Conservation (phyloP, 2,797 vertebrate genomes). For the Decapterus maruadsi region DNA sequence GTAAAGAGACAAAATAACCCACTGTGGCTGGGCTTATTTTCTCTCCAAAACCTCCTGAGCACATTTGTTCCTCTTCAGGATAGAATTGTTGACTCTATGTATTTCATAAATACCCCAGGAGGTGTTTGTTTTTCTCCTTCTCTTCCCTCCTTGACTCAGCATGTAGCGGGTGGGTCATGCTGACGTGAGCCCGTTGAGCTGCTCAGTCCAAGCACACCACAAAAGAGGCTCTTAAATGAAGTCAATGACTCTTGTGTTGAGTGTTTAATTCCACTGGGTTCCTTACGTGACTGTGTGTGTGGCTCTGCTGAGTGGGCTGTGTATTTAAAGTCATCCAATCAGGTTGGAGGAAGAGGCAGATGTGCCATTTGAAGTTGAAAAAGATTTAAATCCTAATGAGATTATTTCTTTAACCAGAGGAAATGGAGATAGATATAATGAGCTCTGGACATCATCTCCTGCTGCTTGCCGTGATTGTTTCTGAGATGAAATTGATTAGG, state of each 20-base stretch:
- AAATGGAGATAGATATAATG: conserved; percentile 58
- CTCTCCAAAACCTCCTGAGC: background rate
- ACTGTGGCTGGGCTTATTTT: conserved; percentile 3
- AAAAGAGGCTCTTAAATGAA: conserved; percentile 39
- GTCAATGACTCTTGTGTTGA: conserved; percentile 18
- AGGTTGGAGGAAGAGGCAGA: conserved; percentile 11
- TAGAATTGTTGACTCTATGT: background rate
- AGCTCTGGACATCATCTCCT: conserved; percentile 63
- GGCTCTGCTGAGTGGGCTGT: background rate
- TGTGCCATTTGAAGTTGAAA: conserved; percentile 1
- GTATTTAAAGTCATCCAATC: background rate
- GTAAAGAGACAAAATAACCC: conserved; percentile 1
- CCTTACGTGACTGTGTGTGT: conserved; percentile 14
- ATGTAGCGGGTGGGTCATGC: conserved; percentile 35
- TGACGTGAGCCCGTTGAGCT: conserved; percentile 14
- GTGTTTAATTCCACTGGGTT: conserved; percentile 5
- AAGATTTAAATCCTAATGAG: conserved; percentile 43
- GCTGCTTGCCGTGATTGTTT: conserved; percentile 58
- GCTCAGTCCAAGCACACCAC: conserved; percentile 34
- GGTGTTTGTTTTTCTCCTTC: conserved; percentile 37
- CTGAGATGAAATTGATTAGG: conserved; percentile 58
- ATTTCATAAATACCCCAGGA: conserved; percentile 17
- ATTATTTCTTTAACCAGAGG: conserved; percentile 55
- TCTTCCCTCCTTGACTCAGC: conserved; percentile 23
- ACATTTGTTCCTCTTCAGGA: conserved; percentile 35